These are phyloP conservation scores for Trinectes maculatus DNA, from an alignment of 2,113 vertebrate genomes.

Conservation along the genomic window DNA sequence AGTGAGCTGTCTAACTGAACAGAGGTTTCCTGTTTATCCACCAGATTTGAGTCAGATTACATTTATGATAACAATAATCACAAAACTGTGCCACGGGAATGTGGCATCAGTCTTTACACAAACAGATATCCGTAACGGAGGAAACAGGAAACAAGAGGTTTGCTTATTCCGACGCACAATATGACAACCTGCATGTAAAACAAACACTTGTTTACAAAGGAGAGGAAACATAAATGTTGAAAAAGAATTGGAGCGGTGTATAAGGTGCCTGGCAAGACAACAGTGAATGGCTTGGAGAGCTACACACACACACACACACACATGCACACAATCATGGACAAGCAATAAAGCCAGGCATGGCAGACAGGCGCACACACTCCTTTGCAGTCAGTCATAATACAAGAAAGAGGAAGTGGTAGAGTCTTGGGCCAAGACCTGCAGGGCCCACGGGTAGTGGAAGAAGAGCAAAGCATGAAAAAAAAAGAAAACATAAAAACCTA, in stretches of 20 bases:
- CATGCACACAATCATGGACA: constrained; percentile 18
- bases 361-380: constrained; percentile 51
- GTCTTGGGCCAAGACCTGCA: constrained; percentile 24
- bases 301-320: background rate
- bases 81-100: constrained; percentile 24
- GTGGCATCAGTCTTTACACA: constrained; percentile 27
- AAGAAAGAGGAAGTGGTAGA: constrained; percentile 46
- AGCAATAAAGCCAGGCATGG: constrained; percentile 44
- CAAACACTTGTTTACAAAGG: constrained; percentile 62
- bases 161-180: constrained; percentile 34
- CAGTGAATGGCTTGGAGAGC: constrained; percentile 33
- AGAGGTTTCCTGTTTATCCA: constrained; percentile 43
- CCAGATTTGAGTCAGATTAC: constrained; percentile 47
- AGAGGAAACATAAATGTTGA: constrained; percentile 55
- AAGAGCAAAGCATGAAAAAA: constrained; percentile 33
- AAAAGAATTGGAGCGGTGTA: constrained; percentile 22
- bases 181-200: constrained; percentile 38
- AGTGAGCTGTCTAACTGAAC: constrained; percentile 8
- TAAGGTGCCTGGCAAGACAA: constrained; percentile 41
- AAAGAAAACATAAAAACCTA: constrained; percentile 40
- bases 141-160: constrained; percentile 20
- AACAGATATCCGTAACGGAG: constrained; percentile 50
- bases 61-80: constrained; percentile 40
- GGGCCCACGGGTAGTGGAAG: constrained; percentile 36
- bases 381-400: constrained; percentile 71